Conservation (phyloP, 2,888 invertebrate species). For the Marronus borbonicus region DNA sequence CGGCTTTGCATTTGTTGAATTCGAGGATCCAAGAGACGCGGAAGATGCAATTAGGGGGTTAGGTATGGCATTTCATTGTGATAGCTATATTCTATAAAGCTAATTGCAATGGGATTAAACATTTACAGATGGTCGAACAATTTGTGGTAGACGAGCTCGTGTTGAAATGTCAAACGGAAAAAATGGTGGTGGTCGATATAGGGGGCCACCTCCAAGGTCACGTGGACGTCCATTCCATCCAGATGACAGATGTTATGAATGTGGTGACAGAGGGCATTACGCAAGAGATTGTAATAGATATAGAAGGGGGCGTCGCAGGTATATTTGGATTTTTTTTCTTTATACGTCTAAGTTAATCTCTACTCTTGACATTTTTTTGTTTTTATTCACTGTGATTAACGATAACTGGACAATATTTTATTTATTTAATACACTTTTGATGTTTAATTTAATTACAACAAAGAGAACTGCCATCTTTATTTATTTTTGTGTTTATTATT, state of each 20-base stretch:
- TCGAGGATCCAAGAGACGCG: slow-evolving; percentile 93
- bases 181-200: slow-evolving; percentile 71
- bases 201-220: slow-evolving; percentile 76
- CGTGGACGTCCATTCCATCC: slow-evolving; percentile 86
- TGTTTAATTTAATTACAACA: slow-evolving; percentile 27
- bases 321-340: slow-evolving; percentile 56
- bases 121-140: slow-evolving; percentile 81
- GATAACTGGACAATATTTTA: slow-evolving; percentile 54
- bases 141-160: slow-evolving; percentile 91
- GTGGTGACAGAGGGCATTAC: slow-evolving; percentile 94
- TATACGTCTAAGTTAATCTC: slow-evolving; percentile 38
- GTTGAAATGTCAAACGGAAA: slow-evolving; percentile 95
- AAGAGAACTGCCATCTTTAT: not conserved
- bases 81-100: not conserved
- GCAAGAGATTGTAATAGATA: slow-evolving; percentile 90
- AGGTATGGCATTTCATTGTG: slow-evolving; percentile 55
- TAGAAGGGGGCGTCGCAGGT: slow-evolving; percentile 75
- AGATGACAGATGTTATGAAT: slow-evolving; percentile 95
- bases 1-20: slow-evolving; percentile 96
- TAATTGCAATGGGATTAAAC: not conserved
- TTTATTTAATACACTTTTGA: slow-evolving; percentile 16
- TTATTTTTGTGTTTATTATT: too few relatives aligned
- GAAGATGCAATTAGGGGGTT: slow-evolving; percentile 86
- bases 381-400: slow-evolving; percentile 51
- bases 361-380: slow-evolving; percentile 29